Conservation (phyloP, 2,113 vertebrate genomes). For the Prochilodus magdalenae region DNA sequence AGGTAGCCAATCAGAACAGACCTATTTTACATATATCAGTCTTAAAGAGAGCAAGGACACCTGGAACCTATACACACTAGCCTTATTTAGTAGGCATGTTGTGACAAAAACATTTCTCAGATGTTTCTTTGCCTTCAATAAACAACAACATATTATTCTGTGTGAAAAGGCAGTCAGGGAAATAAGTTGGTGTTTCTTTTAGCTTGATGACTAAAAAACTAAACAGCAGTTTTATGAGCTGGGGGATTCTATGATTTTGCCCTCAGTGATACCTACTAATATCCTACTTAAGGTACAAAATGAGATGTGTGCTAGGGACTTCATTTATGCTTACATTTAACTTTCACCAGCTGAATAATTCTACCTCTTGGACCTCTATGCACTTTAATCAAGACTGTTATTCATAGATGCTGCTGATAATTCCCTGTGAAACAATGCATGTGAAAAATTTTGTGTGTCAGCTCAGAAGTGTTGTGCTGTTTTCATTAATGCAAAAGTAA, state of each 20-base stretch:
- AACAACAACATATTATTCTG: too few species aligned
- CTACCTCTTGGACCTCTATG: not conserved
- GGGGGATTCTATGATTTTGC: not conserved
- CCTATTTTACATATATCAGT: too few species aligned
- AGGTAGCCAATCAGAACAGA: too few species aligned
- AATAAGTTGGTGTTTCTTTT: not conserved
- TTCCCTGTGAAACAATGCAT: not conserved
- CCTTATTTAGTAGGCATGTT: too few species aligned
- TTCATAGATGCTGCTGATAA: not conserved
- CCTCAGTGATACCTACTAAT: not conserved
- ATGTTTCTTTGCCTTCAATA: too few species aligned
- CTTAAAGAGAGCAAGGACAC: too few species aligned
- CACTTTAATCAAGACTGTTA: not conserved
- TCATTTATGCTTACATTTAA: not conserved
- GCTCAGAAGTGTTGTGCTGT: not conserved
- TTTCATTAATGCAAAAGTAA: slow-evolving; percentile 19
- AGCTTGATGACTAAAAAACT: not conserved
- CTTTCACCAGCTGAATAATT: not conserved
- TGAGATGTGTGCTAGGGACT: not conserved
- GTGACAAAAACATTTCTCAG: too few species aligned
- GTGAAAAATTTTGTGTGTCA: slow-evolving; percentile 1
- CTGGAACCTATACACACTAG: too few species aligned
- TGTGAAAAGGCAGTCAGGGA: not conserved
- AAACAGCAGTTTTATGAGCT: not conserved
- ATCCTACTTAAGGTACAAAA: not conserved